These are phyloP conservation scores for Epiblema foenella DNA, from an alignment of 2,888 invertebrate genomes.

Conservation along the genomic window DNA sequence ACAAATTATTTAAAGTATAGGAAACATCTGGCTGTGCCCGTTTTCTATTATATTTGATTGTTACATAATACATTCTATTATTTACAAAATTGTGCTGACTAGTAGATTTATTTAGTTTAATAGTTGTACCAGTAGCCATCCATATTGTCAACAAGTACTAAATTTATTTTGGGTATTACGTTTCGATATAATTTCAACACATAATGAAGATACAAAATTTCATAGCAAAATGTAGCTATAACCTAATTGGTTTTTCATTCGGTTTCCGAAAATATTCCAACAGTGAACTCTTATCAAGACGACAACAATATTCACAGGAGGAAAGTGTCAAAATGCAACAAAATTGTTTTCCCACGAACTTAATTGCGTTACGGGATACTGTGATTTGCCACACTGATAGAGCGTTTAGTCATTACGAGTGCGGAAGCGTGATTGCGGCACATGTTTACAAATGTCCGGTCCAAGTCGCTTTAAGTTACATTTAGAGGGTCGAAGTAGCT, in stretches of 20 bases:
- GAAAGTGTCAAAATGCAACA: neutral
- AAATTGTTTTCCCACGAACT: conserved; percentile 43
- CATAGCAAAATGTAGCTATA: neutral
- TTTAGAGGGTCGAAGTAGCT: conserved; percentile 59
- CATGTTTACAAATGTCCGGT: conserved; percentile 50
- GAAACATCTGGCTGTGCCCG: conserved; percentile 6
- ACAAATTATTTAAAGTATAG: neutral
- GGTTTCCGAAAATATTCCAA: neutral
- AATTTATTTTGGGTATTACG: no score
- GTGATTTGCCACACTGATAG: conserved; percentile 67
- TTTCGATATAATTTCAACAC: neutral
- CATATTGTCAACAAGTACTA: no score
- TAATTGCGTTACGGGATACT: conserved; percentile 57
- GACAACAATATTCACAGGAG: neutral
- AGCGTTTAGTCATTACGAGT: conserved; percentile 62
- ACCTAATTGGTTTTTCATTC: neutral
- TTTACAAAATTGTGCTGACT: neutral
- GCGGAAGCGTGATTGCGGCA: conserved; percentile 60
- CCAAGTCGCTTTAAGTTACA: conserved; percentile 50
- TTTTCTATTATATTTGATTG: neutral
- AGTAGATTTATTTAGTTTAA: neutral
- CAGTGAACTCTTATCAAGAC: neutral
- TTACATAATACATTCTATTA: neutral
- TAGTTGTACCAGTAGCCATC: neutral
- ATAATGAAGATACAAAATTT: no score